Percentiles rank a stretch among this genome's conserved stretches.
Evolutionary conservation across 1,140 invertebrate genomes (phyloP).

Genomic region (Bombus superbus): DNA sequence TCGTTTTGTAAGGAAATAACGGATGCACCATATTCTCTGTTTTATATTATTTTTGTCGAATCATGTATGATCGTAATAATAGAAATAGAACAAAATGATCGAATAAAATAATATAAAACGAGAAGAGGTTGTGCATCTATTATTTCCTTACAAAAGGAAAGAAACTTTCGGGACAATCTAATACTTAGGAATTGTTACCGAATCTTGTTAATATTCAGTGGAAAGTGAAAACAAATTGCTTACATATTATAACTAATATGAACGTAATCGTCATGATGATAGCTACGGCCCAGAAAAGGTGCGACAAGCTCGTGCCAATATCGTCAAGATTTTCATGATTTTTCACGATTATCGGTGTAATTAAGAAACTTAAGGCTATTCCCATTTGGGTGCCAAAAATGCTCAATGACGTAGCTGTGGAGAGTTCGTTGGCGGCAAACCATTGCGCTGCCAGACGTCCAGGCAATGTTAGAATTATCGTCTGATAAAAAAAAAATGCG

Average conservation of each 20-base stretch:
- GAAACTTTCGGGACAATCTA: too few species aligned
- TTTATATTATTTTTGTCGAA: too few species aligned
- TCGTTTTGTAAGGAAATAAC: too few species aligned
- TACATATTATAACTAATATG: constrained; percentile 85
- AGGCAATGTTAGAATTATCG: constrained; percentile 88
- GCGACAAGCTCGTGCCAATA: constrained; percentile 76
- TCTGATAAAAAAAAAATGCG: constrained; percentile 48
- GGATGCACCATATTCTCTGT: too few species aligned
- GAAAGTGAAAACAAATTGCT: constrained; percentile 23
- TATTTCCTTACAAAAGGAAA: too few species aligned
- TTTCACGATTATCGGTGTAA: constrained; percentile 80
- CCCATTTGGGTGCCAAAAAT: constrained; percentile 91
- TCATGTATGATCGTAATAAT: too few species aligned
- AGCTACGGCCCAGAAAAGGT: constrained; percentile 83
- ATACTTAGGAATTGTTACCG: constrained; percentile 2
- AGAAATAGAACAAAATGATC: too few species aligned
- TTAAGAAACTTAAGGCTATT: constrained; percentile 77
- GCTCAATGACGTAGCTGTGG: constrained; percentile 89
- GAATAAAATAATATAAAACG: too few species aligned
- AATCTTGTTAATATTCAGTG: neutral
- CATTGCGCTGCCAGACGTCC: constrained; percentile 87
- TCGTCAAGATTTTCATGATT: constrained; percentile 78
- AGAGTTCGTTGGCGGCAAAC: constrained; percentile 86
- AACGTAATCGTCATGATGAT: constrained; percentile 84
- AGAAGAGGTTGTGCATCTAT: too few species aligned